Base-by-base conservation (phyloP, 2,797 vertebrate species). In the Limnodromus scolopaceus region DNA sequence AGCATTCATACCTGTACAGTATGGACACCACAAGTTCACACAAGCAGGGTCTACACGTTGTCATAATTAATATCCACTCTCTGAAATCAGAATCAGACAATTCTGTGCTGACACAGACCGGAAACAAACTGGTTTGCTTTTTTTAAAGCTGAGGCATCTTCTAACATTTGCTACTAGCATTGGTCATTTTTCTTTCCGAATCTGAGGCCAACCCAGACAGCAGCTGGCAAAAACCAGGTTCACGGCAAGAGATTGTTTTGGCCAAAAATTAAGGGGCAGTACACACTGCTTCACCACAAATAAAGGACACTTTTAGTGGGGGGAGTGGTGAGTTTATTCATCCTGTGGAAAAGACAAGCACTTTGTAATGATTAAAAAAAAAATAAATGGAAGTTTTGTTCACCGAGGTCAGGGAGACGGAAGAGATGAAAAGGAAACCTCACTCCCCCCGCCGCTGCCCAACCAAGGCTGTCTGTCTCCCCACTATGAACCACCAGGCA, bases 401-500 rank as follows among this genome's bases (percentile, higher is more conserved):
- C 46, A 38, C 20, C 25, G 13, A 14, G 20, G 49, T 65, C 27
- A 61, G 10, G 27, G 49, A 89, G 24, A 46, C 1, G 6, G 45
- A 79, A 43, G 38, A 79, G 19, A 17, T 16, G 4, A 63, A 94
- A 74, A 5, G 6, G n/a, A 76, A 82, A 22, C 7, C 38, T 81
- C 34, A 2, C 30, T 65, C 19, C 18, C 3, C 28, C 38, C 57
- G n/a, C 39, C n/a, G 28, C 55, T 66, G 71, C 39, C 61, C 6
- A 0, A 16, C 46, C 27, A 58, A 64, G 51, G 49, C 45, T 60
- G 38, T 6, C 24, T 57, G 11, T 23, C 55, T 53, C 38, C 24
- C 17, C 11, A 1, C 7, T 10, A 11, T 3, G 16, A 54, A 5
- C 30, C 19, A 38, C 0, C 0, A 71, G 36, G n/a, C 24, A 32